These are phyloP conservation scores for Tapera naevia DNA, from an alignment of 2,797 vertebrate species.

Conservation along the genomic window DNA sequence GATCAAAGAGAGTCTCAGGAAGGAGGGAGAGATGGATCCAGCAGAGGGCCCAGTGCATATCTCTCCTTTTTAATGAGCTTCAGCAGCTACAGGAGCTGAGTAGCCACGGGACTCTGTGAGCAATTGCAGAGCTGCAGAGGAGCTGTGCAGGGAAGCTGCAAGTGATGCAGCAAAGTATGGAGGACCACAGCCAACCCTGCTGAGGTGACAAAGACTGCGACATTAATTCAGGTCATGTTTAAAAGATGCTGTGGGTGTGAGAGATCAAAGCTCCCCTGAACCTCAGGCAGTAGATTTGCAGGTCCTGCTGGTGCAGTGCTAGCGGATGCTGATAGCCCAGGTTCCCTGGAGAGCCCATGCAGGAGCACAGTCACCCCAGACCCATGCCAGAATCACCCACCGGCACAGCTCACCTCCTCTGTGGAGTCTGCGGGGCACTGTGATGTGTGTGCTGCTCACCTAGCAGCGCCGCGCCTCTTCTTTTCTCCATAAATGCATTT, in stretches of 20 bases:
- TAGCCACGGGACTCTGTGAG: neutral
- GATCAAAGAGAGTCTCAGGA: neutral
- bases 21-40: neutral
- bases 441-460: rapidly evolving
- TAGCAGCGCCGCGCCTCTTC: neutral
- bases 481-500: neutral
- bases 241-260: neutral
- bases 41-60: neutral
- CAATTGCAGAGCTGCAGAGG: rapidly evolving
- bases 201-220: neutral
- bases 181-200: neutral
- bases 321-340: rapidly evolving
- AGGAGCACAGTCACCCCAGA: neutral
- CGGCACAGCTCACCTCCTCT: neutral
- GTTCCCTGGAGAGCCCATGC: neutral
- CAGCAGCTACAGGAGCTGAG: neutral
- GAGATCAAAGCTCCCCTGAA: neutral
- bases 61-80: neutral
- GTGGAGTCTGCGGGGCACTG: rapidly evolving
- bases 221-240: neutral
- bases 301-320: rapidly evolving
- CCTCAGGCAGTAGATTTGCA: neutral
- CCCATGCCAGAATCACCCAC: rapidly evolving
- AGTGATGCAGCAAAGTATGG: neutral
- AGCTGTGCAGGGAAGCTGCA: neutral